Percentiles rank a stretch among this genome's conserved stretches.
These are phyloP conservation scores for Cataglyphis albicans DNA, from an alignment of 2,888 invertebrate species.

Conservation along the genomic window DNA sequence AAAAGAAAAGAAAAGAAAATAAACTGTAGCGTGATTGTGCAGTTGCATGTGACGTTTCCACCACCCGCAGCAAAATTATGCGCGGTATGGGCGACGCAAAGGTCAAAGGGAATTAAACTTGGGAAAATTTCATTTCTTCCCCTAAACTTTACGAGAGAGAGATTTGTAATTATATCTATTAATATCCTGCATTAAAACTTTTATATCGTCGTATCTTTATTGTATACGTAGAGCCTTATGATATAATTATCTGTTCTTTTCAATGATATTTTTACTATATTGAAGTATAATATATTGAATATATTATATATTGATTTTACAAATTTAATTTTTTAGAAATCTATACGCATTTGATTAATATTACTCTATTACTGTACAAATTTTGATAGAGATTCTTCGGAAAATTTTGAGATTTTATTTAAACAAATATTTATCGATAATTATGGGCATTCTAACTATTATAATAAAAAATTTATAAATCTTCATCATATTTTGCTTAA, in stretches of 20 bases:
- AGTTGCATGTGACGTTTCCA: slow-evolving; percentile 61
- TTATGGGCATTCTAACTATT: not conserved
- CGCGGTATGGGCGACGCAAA: slow-evolving; percentile 59
- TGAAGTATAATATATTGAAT: too few species aligned
- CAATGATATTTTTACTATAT: not conserved
- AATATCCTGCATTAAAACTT: slow-evolving; percentile 49
- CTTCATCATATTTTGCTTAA: not conserved
- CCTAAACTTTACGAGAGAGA: slow-evolving; percentile 53
- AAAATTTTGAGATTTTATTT: not conserved
- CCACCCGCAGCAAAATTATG: slow-evolving; percentile 63
- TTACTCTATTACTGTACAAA: not conserved
- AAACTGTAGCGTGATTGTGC: slow-evolving; percentile 29
- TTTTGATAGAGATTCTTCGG: not conserved
- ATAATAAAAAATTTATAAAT: not conserved
- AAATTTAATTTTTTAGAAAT: not conserved
- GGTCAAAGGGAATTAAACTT: slow-evolving; percentile 63
- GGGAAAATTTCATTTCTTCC: slow-evolving; percentile 66
- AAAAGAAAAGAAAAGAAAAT: not conserved
- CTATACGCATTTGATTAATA: not conserved
- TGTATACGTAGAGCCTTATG: not conserved
- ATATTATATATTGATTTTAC: too few species aligned
- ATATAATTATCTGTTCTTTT: not conserved
- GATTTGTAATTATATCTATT: slow-evolving; percentile 57
- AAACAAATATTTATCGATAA: not conserved
- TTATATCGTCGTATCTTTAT: slow-evolving; percentile 24